Evolutionary conservation across 2,888 invertebrate species (phyloP).

Genomic region (Lepidochitona cinerea): DNA sequence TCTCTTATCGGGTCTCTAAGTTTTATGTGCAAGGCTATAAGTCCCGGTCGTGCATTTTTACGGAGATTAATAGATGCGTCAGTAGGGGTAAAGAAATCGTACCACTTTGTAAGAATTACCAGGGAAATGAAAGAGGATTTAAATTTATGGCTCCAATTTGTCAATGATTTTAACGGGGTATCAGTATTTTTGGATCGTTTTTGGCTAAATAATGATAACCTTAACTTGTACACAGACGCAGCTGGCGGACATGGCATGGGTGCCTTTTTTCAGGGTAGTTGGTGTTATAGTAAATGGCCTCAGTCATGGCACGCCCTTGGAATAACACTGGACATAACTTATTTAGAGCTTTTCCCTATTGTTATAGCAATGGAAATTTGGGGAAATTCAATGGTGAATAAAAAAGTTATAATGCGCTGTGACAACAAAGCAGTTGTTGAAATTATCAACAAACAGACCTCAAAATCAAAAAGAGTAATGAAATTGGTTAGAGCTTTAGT

Average conservation of each 20-base stretch:
- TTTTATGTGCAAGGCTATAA: constrained; percentile 18
- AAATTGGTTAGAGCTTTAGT: constrained; percentile 15
- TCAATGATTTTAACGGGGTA: not conserved
- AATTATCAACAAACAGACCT: constrained; percentile 16
- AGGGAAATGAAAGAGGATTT: not conserved
- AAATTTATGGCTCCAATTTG: not conserved
- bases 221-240: constrained; percentile 13
- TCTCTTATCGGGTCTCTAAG: constrained; percentile 19
- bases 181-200: not conserved
- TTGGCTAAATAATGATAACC: constrained; percentile 4
- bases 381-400: not conserved
- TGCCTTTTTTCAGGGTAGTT: not conserved
- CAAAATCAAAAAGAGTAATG: constrained; percentile 18
- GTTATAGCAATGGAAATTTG: not conserved
- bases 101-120: not conserved
- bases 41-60: constrained; percentile 19
- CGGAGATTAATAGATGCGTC: constrained; percentile 16
- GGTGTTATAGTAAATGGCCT: not conserved
- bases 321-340: not conserved
- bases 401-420: not conserved
- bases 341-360: not conserved
- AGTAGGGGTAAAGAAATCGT: not conserved
- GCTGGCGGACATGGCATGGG: not conserved
- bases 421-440: constrained; percentile 21
- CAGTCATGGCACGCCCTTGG: not conserved